Conservation (phyloP, 92 coral and sea anemone species). For the Meandrina meandrites region DNA sequence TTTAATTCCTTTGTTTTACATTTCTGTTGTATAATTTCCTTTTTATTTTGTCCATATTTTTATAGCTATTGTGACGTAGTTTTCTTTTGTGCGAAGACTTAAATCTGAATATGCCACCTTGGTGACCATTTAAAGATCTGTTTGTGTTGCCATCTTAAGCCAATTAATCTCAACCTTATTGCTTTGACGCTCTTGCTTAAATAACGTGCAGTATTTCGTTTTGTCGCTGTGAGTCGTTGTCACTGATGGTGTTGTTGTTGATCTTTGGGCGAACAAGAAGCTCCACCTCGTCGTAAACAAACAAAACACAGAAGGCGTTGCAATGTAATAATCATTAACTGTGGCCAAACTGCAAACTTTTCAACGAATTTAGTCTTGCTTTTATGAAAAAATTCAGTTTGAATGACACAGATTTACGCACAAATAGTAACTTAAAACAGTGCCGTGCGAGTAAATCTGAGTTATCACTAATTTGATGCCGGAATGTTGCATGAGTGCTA, state of each 20-base stretch:
- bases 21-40: no score
- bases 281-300: not conserved
- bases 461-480: not conserved
- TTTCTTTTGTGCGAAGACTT: not conserved
- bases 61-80: not conserved
- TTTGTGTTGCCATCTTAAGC: not conserved
- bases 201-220: not conserved
- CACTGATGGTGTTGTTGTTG: not conserved
- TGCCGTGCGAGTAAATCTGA: not conserved
- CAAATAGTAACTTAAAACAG: not conserved
- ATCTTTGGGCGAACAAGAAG: not conserved
- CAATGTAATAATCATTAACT: not conserved
- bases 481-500: not conserved
- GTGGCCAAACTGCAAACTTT: not conserved
- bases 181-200: not conserved
- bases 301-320: not conserved
- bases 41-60: not conserved
- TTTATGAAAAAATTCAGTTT: not conserved
- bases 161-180: not conserved
- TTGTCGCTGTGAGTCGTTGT: not conserved
- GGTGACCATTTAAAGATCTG: not conserved
- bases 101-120: not conserved
- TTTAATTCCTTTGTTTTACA: not conserved
- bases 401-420: not conserved
- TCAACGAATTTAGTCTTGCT: not conserved